Percentiles rank a stretch among this genome's conserved stretches.
Conservation (phyloP, 2,888 invertebrate genomes). For the Lasioglossum figueresi region DNA sequence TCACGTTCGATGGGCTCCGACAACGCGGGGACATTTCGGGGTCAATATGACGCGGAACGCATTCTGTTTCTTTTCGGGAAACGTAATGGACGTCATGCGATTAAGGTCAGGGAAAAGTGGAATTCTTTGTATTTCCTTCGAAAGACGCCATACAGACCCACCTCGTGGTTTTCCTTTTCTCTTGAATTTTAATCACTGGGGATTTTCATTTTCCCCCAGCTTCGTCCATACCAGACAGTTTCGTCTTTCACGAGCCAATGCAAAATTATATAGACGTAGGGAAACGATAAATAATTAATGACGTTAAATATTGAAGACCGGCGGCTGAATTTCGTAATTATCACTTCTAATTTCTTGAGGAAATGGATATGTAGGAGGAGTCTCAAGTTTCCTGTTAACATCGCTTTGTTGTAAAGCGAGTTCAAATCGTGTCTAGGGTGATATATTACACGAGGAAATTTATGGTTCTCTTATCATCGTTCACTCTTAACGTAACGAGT, state of each 20-base stretch:
- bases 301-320: background rate
- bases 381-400: background rate
- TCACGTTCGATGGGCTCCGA: background rate
- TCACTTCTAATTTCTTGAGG: background rate
- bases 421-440: background rate
- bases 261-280: background rate
- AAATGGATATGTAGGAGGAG: background rate
- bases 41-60: background rate
- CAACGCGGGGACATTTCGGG: slow-evolving; percentile 1
- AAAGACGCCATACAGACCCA: slow-evolving; percentile 1
- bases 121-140: background rate
- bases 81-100: slow-evolving; percentile 30
- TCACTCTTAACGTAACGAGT: background rate
- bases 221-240: background rate
- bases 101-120: slow-evolving; percentile 49
- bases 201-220: background rate
- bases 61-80: slow-evolving; percentile 20
- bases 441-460: background rate
- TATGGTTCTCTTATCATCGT: background rate
- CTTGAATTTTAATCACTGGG: background rate
- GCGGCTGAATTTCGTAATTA: background rate
- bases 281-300: background rate
- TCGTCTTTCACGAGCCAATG: background rate
- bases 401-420: background rate
- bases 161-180: background rate